Conservation (phyloP, 2,113 vertebrate species). For the Conger conger region DNA sequence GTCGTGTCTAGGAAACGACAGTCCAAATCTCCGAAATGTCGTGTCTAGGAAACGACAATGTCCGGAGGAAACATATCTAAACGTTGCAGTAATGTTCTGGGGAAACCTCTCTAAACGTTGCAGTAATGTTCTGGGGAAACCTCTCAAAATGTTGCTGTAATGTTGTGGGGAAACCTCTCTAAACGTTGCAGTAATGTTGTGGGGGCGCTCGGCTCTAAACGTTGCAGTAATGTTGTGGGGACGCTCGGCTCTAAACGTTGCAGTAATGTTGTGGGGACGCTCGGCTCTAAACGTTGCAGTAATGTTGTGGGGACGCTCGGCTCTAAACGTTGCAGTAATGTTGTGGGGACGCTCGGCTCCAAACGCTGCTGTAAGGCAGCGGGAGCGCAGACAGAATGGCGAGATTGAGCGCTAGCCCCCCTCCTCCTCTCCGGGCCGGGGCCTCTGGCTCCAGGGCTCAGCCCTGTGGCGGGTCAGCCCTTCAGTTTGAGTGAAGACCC, state of each 20-base stretch:
- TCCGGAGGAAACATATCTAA: no score
- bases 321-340: neutral
- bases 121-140: no score
- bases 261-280: no score
- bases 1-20: no score
- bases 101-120: neutral
- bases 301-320: neutral
- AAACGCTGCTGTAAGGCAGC: neutral
- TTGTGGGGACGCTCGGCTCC: neutral
- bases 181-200: neutral
- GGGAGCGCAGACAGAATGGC: neutral
- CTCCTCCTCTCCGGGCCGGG: no score
- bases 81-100: neutral
- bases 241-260: no score
- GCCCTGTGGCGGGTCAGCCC: neutral
- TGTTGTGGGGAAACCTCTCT: no score
- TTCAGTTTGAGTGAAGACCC: constrained; percentile 1
- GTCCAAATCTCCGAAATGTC: no score
- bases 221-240: no score
- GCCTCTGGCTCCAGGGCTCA: neutral
- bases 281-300: neutral
- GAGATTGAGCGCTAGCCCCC: no score
- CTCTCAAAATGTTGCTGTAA: no score
- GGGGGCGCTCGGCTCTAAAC: neutral
- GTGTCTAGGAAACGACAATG: no score